Evolutionary conservation across 2,113 vertebrate species (phyloP), one percentile per base, ranked within the genome.

Genomic region (Toxotes jaculatrix): DNA sequence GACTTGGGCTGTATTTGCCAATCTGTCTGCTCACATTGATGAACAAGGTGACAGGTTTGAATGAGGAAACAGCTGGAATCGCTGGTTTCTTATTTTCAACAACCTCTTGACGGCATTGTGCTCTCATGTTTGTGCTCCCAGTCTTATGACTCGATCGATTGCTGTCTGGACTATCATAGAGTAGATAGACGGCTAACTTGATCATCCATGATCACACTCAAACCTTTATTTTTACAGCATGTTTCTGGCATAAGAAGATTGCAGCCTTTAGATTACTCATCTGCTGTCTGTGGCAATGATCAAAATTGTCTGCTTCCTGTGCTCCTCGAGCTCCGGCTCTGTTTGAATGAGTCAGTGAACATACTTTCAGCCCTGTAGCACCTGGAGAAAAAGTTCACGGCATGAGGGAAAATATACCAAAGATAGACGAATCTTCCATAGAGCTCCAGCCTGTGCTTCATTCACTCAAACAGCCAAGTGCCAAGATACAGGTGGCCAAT

Each of bases 401-500:
- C 5, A 42, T 42, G 38, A 27, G 51, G n/a, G 12, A 62, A 51
- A 17, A 76, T 27, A 17, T 3, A 45, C 12, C 7, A 53, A 70
- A 72, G 19, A 10, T 4, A 14, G 3, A 8, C 1, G n/a, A 5
- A 38, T 36, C 71, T 27, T 10, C 19, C 0, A 14, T 34, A 40
- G 4, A 63, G 16, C 64, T 45, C 34, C 21, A 57, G 21, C 45
- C 34, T 80, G 19, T 67, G 36, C 79, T 61, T 79, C 62, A 43
- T 49, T 53, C 76, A 53, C 42, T 84, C 53, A 76, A 38, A 38
- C 34, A 84, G 47, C 60, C 56, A 23, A 59, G 65, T 55, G 59
- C 56, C 56, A n/a, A 43, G 62, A 80, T 86, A 77, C 91, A 92
- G 88, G 88, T 91, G 87, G 88, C 84, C 80, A 86, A 91, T 94